Percentiles rank a stretch among this genome's conserved stretches.
phyloP scores from a whole-genome alignment of 2,113 vertebrate species.

The Grammomys surdaster region DNA sequence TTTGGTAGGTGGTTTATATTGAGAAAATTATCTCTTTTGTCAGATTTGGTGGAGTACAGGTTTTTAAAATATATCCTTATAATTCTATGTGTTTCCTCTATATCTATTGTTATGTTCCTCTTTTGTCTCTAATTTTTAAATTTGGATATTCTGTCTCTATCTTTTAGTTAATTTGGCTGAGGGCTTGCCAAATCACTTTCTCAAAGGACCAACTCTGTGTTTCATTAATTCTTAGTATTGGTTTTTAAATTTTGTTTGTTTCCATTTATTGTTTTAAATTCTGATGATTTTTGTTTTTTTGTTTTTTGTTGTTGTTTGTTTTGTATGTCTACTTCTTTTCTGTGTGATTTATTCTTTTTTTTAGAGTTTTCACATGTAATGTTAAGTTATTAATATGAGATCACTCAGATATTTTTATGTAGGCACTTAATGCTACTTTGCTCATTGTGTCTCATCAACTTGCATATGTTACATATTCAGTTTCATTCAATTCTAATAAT shows the following conservation, averaged over 20 bases:
- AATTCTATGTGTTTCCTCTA: neutral
- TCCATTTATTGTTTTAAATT: neutral
- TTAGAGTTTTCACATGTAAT: neutral
- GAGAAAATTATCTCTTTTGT: neutral
- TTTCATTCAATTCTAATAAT: neutral
- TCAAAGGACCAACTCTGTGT: neutral
- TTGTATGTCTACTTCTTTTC: neutral
- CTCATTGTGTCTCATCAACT: neutral
- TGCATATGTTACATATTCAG: neutral
- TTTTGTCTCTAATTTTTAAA: neutral
- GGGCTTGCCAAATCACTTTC: neutral
- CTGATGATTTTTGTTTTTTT: neutral
- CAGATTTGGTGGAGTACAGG: neutral
- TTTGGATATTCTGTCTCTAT: neutral
- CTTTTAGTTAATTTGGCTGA: neutral
- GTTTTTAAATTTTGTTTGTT: neutral
- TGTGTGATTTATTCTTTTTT: neutral
- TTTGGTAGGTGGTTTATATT: neutral
- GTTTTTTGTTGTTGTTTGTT: neutral
- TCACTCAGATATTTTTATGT: neutral
- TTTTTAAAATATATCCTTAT: neutral
- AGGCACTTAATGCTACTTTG: neutral
- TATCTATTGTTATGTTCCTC: neutral
- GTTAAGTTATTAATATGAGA: neutral
- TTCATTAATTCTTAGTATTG: neutral